Evolutionary conservation across 1,140 invertebrate genomes (phyloP), one percentile per base, ranked within the genome.

Genomic region (Penaeus indicus): DNA sequence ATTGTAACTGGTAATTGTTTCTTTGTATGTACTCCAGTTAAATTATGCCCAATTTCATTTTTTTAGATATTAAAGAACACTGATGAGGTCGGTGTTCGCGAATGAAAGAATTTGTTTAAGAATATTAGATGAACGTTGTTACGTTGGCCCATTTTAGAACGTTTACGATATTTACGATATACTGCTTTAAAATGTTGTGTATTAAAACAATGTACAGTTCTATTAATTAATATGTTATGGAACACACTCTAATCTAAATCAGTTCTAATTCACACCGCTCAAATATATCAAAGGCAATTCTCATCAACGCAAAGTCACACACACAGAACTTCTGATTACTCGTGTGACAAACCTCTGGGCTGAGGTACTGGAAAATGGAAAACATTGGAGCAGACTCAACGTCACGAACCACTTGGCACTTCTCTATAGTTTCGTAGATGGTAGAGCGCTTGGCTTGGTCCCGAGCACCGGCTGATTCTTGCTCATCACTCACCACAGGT

Each of bases 311-410:
- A 78, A 47, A 47, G 75, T 27, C 22, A 78, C 19, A 60, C 88
- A 89, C 88, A 89, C 88, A 81, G 80, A 89, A 64, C 25, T 27
- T 85, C 83, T 85, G 83, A 75, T 85, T 69, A 81, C n/a, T 82
- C 5, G 88, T 81, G 77, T 85, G 83, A 89, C 88, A 85, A 89
- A 89, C 88, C 88, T 89, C 88, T 69, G 88, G 88, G 64, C 88
- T 89, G 63, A 89, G 88, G 67, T 89, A 89, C 88, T 89, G 62
- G 89, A 91, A 91, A 77, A 91, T 91, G 64, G 90, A 91, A 89
- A 89, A 91, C 81, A 91, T 77, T 54, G 90, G 86, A 64, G 90
- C 90, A 61, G 88, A 90, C 25, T 89, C 80, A 77, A 91, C 90
- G 83, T 91, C 90, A 42, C 89, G 75, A 38, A 38, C 80, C 47